Evolutionary conservation across 2,888 invertebrate genomes (phyloP).

Genomic region (Eristalis tenax): DNA sequence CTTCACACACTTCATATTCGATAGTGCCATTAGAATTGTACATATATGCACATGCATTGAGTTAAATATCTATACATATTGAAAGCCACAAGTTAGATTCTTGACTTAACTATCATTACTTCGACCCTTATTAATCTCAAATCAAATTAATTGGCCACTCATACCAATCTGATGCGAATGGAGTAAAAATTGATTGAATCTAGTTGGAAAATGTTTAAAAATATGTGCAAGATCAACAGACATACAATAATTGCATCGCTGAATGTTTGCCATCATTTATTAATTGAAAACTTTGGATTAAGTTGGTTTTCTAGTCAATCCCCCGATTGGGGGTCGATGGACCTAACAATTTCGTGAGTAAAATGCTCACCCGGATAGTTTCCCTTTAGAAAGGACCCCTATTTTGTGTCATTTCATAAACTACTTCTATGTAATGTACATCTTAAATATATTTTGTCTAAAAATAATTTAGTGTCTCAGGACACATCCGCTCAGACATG

Average conservation of each 20-base stretch:
- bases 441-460: conserved; percentile 57
- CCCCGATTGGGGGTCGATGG: conserved; percentile 49
- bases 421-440: conserved; percentile 35
- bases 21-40: too few species aligned
- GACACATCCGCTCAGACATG: conserved; percentile 68
- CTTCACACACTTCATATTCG: too few species aligned
- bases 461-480: conserved; percentile 62
- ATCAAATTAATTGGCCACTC: too few species aligned
- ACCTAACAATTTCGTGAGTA: conserved; percentile 33
- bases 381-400: conserved; percentile 58
- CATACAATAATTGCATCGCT: conserved; percentile 39
- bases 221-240: conserved; percentile 23
- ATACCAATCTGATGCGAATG: background rate
- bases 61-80: too few species aligned
- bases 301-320: background rate
- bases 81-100: too few species aligned
- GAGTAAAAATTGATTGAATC: conserved; percentile 7
- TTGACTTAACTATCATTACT: too few species aligned
- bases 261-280: conserved; percentile 51
- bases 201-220: conserved; percentile 30
- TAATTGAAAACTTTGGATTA: conserved; percentile 38
- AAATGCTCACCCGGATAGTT: conserved; percentile 19
- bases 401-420: conserved; percentile 54
- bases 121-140: too few species aligned
- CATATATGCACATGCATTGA: too few species aligned